Conservation (phyloP, 2,113 vertebrate species). For the Ancistrus triradiatus region DNA sequence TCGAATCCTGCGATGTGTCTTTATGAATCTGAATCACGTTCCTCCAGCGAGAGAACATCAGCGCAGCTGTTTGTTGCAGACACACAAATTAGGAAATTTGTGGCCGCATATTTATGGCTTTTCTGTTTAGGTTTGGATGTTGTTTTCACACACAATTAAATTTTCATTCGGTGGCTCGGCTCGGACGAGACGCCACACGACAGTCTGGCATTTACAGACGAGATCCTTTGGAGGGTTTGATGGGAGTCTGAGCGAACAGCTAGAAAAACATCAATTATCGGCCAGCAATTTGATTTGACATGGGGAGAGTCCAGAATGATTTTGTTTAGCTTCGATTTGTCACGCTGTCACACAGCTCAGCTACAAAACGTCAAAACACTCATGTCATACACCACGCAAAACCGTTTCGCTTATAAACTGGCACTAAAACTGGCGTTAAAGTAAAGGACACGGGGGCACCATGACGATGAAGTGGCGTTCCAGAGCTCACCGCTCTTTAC, state of each 20-base stretch:
- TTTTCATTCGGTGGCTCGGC: conserved; percentile 53
- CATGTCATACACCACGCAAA: background rate
- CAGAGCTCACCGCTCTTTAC: conserved; percentile 25
- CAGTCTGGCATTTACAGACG: too few relatives aligned
- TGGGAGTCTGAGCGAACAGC: background rate
- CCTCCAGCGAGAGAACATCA: background rate
- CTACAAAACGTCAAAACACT: conserved; percentile 28
- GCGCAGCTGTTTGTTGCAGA: conserved; percentile 50
- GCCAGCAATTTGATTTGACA: background rate
- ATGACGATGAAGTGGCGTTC: background rate
- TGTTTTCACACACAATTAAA: conserved; percentile 71
- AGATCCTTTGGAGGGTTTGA: background rate
- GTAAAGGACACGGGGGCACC: background rate
- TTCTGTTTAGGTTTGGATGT: conserved; percentile 60
- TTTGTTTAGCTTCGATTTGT: conserved; percentile 65
- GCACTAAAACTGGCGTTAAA: conserved; percentile 12
- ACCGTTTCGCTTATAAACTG: background rate
- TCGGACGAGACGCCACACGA: too few relatives aligned
- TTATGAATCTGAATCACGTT: too few relatives aligned
- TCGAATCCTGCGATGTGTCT: background rate
- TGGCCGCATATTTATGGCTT: conserved; percentile 57
- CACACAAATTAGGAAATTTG: conserved; percentile 68
- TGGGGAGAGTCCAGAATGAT: conserved; percentile 23
- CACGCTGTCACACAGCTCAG: conserved; percentile 54
- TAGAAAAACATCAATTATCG: background rate